Evolutionary conservation across 2,113 vertebrate genomes (phyloP).

Genomic region (Syngnathus typhle): DNA sequence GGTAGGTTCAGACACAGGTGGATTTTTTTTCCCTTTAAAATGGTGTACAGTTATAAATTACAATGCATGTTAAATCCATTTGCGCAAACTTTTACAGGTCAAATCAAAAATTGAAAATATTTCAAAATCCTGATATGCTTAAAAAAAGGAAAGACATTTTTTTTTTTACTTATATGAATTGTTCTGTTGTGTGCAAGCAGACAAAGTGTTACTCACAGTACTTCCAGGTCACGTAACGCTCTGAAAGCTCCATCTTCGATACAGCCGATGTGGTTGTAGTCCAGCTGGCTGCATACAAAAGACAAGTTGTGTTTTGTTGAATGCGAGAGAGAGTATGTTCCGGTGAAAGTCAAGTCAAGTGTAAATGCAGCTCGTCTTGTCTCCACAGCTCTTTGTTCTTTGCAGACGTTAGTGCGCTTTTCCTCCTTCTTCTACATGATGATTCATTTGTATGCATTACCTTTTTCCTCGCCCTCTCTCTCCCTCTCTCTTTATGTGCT

Average conservation of each 20-base stretch:
- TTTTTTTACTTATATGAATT: background rate
- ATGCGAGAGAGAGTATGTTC: conserved; percentile 10
- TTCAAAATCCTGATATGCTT: too few relatives aligned
- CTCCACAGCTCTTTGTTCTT: conserved; percentile 34
- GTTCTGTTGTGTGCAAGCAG: background rate
- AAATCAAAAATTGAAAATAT: too few relatives aligned
- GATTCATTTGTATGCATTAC: conserved; percentile 53
- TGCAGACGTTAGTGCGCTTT: conserved; percentile 26
- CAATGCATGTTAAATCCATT: too few relatives aligned
- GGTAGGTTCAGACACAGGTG: too few relatives aligned
- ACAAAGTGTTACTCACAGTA: conserved; percentile 83
- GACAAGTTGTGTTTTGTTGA: conserved; percentile 8
- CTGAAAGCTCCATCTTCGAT: conserved; percentile 94
- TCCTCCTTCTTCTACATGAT: conserved; percentile 42
- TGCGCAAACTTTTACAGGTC: too few relatives aligned
- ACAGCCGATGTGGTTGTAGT: conserved; percentile 98
- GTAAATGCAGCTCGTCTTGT: conserved; percentile 21
- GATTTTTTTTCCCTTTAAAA: too few relatives aligned
- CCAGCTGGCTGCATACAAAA: conserved; percentile 82
- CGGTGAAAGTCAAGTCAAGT: conserved; percentile 24
- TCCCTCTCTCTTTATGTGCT: conserved; percentile 80
- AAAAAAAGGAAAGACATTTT: too few relatives aligned
- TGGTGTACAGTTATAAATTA: too few relatives aligned
- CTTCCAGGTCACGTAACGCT: conserved; percentile 93
- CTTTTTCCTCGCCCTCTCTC: conserved; percentile 18